Evolutionary conservation across 2,797 vertebrate genomes (phyloP).

Genomic region (Amblyopsis hoosieri): DNA sequence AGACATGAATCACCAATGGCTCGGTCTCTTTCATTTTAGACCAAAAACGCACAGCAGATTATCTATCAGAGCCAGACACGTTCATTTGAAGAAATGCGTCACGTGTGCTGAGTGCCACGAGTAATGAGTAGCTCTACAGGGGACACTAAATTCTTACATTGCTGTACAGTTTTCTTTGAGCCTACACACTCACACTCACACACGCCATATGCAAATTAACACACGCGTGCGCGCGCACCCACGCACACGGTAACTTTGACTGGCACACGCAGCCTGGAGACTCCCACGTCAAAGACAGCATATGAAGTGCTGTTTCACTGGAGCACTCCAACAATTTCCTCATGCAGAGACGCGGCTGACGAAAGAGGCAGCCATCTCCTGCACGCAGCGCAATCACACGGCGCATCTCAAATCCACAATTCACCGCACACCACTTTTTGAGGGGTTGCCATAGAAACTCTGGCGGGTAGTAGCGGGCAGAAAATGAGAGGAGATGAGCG

Average conservation of each 20-base stretch:
- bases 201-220: background rate
- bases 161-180: constrained; percentile 34
- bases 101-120: constrained; percentile 46
- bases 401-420: constrained; percentile 77
- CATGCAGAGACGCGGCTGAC: constrained; percentile 68
- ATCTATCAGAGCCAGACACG: constrained; percentile 49
- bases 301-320: constrained; percentile 70
- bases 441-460: constrained; percentile 85
- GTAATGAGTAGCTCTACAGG: constrained; percentile 52
- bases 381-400: constrained; percentile 76
- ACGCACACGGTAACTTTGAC: constrained; percentile 35
- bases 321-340: constrained; percentile 73
- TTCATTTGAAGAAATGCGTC: constrained; percentile 45
- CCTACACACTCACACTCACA: background rate
- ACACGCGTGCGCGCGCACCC: constrained; percentile 1
- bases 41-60: constrained; percentile 54
- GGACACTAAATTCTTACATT: constrained; percentile 58
- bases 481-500: constrained; percentile 79
- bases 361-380: constrained; percentile 75
- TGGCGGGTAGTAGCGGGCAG: constrained; percentile 77
- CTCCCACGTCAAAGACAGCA: constrained; percentile 34
- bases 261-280: constrained; percentile 44
- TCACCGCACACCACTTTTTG: constrained; percentile 78
- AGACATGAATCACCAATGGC: constrained; percentile 54
- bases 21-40: constrained; percentile 47